Percentiles rank a stretch among this genome's conserved stretches.
phyloP scores from a whole-genome alignment of 1,140 invertebrate species.

The Hyposmocoma kahamanoa region DNA sequence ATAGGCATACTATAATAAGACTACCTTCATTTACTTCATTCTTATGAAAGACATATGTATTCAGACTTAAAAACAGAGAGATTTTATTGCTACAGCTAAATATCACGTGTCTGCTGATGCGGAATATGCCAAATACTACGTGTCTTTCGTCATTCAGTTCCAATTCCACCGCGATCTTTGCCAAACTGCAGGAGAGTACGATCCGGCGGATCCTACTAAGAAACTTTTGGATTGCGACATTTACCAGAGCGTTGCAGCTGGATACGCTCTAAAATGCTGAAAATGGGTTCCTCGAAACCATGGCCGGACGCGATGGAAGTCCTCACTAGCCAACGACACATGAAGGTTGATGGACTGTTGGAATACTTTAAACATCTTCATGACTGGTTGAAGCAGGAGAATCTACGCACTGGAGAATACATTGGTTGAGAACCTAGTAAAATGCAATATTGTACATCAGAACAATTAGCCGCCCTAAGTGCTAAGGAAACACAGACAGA shows the following conservation, averaged over 20 bases:
- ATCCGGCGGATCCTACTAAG: constrained; percentile 78
- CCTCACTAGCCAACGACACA: constrained; percentile 83
- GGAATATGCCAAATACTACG: constrained; percentile 87
- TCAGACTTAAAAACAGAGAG: too few relatives aligned
- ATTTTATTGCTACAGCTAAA: too few relatives aligned
- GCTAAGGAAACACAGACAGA: constrained; percentile 19
- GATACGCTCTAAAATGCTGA: constrained; percentile 83
- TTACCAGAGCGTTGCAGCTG: constrained; percentile 85
- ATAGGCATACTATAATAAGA: too few relatives aligned
- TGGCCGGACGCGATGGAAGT: constrained; percentile 89
- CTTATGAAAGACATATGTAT: too few relatives aligned
- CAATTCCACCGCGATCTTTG: constrained; percentile 93
- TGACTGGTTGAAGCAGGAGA: constrained; percentile 87
- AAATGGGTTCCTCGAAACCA: constrained; percentile 84
- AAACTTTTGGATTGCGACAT: constrained; percentile 89
- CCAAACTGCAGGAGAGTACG: constrained; percentile 85
- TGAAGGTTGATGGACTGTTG: constrained; percentile 83
- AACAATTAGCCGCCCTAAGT: constrained; percentile 38
- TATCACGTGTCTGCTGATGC: too few relatives aligned
- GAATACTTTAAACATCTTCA: constrained; percentile 86
- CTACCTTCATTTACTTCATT: too few relatives aligned
- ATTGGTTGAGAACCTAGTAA: constrained; percentile 84
- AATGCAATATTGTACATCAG: constrained; percentile 54
- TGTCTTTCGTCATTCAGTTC: constrained; percentile 92
- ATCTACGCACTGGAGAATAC: constrained; percentile 79